phyloP scores from a whole-genome alignment of 2,797 vertebrate species.

The Discoglossus pictus region DNA sequence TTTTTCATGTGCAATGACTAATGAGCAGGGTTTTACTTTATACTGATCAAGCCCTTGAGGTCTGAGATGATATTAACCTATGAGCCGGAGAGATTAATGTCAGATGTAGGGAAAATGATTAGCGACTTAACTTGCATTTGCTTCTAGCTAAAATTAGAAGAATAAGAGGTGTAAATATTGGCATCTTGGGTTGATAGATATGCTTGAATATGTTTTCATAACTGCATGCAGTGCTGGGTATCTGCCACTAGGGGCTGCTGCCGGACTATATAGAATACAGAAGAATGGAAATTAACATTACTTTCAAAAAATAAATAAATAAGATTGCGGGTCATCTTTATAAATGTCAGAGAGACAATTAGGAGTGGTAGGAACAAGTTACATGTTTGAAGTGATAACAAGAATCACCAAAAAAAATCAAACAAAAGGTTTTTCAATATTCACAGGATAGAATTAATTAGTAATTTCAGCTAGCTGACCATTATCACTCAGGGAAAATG shows the following conservation, averaged over 20 bases:
- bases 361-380: slow-evolving; percentile 12
- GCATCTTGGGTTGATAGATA: not conserved
- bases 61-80: not conserved
- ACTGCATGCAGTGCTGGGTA: not conserved
- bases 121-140: not conserved
- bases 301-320: too few relatives aligned
- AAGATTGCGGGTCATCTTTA: slow-evolving; percentile 4
- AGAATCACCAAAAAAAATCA: not conserved
- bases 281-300: slow-evolving; percentile 12
- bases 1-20: not conserved
- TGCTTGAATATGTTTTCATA: not conserved
- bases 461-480: too few relatives aligned
- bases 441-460: not conserved
- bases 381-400: slow-evolving; percentile 25
- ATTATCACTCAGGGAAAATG: too few relatives aligned
- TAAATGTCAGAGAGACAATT: slow-evolving; percentile 43
- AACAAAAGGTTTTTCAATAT: not conserved
- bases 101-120: not conserved
- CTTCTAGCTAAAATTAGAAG: not conserved
- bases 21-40: not conserved
- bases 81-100: not conserved
- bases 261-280: not conserved
- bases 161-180: not conserved
- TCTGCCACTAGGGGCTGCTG: slow-evolving; percentile 21
- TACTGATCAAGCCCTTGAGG: not conserved